Evolutionary conservation across 2,797 vertebrate genomes (phyloP).

Genomic region (Muraenolepis orangiensis): DNA sequence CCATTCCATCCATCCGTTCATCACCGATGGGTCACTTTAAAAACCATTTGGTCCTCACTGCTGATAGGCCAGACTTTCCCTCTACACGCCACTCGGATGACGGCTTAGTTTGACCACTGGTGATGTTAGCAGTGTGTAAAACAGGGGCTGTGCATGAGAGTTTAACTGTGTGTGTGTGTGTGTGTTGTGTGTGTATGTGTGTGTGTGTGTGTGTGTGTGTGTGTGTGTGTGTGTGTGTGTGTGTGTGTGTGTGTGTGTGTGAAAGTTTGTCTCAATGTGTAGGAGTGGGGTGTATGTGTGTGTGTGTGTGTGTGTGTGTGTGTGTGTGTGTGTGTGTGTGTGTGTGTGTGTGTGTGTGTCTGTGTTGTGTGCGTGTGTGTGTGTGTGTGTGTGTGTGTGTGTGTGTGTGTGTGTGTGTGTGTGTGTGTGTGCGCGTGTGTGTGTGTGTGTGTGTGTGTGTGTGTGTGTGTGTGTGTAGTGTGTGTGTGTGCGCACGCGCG

Average conservation of each 20-base stretch:
- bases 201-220: neutral
- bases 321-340: slow-evolving; percentile 14
- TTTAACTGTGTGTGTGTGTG: neutral
- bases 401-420: slow-evolving; percentile 12
- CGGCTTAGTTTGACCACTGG: no score
- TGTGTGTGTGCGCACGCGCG: slow-evolving; percentile 17
- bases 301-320: neutral
- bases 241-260: slow-evolving; percentile 10
- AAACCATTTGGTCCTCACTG: neutral
- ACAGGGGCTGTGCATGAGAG: slow-evolving; percentile 22
- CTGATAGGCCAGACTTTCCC: slow-evolving; percentile 13
- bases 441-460: neutral
- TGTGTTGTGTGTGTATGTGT: neutral
- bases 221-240: slow-evolving; percentile 16
- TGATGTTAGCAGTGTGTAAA: slow-evolving; percentile 49
- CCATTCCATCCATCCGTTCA: no score
- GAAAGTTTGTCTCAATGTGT: no score
- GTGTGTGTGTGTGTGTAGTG: neutral
- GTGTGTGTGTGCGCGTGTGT: neutral
- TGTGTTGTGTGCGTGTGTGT: no score
- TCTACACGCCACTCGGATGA: slow-evolving; percentile 52
- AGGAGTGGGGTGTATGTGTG: no score
- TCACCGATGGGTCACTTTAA: slow-evolving; percentile 3
- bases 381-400: neutral
- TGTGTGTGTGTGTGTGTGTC: neutral